Percentiles rank a stretch among this genome's conserved stretches.
These are phyloP conservation scores for Eupristina koningsbergeri DNA, from an alignment of 1,140 invertebrate species.

Conservation along the genomic window DNA sequence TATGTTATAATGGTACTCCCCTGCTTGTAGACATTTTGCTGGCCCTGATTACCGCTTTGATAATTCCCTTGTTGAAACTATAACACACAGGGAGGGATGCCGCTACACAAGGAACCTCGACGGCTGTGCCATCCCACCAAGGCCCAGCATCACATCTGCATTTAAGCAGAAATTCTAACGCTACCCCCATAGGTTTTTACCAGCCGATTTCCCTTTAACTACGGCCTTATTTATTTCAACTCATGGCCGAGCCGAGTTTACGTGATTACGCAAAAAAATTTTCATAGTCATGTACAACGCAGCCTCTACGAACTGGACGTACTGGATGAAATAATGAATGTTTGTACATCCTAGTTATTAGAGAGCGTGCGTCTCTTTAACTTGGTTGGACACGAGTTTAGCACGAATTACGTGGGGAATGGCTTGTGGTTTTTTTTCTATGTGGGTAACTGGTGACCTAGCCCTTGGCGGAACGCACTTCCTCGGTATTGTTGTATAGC, in stretches of 20 bases:
- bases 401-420: conserved; percentile 64
- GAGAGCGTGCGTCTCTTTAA: conserved; percentile 46
- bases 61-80: conserved; percentile 69
- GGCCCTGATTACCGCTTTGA: conserved; percentile 56
- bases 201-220: conserved; percentile 60
- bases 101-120: conserved; percentile 74
- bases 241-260: conserved; percentile 64
- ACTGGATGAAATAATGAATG: background rate
- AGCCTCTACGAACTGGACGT: conserved; percentile 25
- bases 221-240: conserved; percentile 60
- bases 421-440: conserved; percentile 64
- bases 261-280: conserved; percentile 48
- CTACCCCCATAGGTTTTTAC: conserved; percentile 68
- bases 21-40: conserved; percentile 61
- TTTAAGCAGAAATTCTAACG: conserved; percentile 63
- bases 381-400: conserved; percentile 66
- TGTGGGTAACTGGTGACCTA: conserved; percentile 72
- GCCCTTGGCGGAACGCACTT: conserved; percentile 72
- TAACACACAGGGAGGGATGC: conserved; percentile 71
- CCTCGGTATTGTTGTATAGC: conserved; percentile 75
- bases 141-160: conserved; percentile 69
- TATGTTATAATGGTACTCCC: conserved; percentile 53
- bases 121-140: conserved; percentile 73
- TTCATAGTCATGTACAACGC: conserved; percentile 18
- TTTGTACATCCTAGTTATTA: conserved; percentile 10